A percentile compares a stretch with the other conserved stretches of the same genome.
Conservation (phyloP, 37 sponge, comb jelly and placozoan genomes). For the Spongia lamella region DNA sequence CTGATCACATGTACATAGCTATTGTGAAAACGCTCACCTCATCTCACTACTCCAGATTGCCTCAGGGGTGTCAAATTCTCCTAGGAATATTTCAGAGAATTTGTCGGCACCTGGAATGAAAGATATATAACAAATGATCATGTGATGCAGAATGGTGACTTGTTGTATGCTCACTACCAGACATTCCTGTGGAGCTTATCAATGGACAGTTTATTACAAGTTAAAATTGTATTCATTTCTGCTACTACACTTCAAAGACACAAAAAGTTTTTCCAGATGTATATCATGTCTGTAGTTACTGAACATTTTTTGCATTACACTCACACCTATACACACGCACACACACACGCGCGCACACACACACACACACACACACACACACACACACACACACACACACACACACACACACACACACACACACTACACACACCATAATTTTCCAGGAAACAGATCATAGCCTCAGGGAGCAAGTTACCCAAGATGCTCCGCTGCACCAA, state of each 20-base stretch:
- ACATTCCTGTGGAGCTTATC: no score
- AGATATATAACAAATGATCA: no score
- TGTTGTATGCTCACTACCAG: no score
- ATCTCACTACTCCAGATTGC: constrained; percentile 99
- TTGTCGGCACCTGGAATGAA: constrained; percentile 68
- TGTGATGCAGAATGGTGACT: no score
- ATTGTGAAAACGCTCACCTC: constrained; percentile 50
- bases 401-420: background rate
- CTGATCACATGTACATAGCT: no score
- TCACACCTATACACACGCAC: background rate
- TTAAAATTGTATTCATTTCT: no score
- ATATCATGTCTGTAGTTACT: no score
- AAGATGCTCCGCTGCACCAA: constrained; percentile 87
- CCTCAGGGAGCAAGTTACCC: constrained; percentile 92
- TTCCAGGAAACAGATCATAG: constrained; percentile 98
- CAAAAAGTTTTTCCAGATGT: no score
- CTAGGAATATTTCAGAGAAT: constrained; percentile 95
- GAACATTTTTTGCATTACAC: background rate
- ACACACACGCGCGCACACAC: background rate
- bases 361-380: background rate
- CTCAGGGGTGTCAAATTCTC: constrained; percentile 99
- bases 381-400: background rate
- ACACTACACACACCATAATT: constrained; percentile 75
- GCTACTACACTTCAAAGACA: no score
- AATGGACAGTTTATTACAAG: no score